A percentile compares a stretch with the other conserved stretches of the same genome.
Conservation (phyloP, 1,140 invertebrate genomes). For the Triops cancriformis region DNA sequence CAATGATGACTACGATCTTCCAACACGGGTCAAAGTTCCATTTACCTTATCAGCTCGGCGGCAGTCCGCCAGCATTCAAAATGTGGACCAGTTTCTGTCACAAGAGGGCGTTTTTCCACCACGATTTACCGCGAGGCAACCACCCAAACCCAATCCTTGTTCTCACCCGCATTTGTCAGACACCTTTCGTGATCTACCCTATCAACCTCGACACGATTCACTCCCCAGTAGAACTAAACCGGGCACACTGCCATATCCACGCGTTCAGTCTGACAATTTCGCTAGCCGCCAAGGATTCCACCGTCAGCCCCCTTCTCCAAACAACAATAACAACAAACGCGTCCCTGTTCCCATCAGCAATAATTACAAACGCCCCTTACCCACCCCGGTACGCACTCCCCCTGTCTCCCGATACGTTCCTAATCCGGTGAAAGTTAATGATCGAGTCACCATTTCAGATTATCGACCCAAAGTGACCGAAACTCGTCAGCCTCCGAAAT, state of each 20-base stretch:
- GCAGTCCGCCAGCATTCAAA: too few species aligned
- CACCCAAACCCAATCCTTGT: too few species aligned
- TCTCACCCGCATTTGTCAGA: too few species aligned
- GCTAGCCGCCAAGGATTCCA: neutral
- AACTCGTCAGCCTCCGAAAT: neutral
- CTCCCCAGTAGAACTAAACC: neutral
- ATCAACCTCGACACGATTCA: too few species aligned
- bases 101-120: too few species aligned
- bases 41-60: neutral
- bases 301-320: neutral
- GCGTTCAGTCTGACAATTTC: neutral
- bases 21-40: neutral
- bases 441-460: neutral
- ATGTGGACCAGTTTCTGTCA: too few species aligned
- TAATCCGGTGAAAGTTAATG: neutral
- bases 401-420: neutral
- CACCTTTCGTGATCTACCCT: too few species aligned
- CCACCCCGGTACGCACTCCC: neutral
- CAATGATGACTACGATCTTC: neutral
- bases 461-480: neutral
- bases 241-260: neutral
- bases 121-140: too few species aligned
- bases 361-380: neutral
- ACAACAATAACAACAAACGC: neutral
- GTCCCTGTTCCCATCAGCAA: neutral